Percentiles rank a stretch among this genome's conserved stretches.
phyloP scores from a whole-genome alignment of 2,888 invertebrate genomes.

The Limnephilus lunatus region DNA sequence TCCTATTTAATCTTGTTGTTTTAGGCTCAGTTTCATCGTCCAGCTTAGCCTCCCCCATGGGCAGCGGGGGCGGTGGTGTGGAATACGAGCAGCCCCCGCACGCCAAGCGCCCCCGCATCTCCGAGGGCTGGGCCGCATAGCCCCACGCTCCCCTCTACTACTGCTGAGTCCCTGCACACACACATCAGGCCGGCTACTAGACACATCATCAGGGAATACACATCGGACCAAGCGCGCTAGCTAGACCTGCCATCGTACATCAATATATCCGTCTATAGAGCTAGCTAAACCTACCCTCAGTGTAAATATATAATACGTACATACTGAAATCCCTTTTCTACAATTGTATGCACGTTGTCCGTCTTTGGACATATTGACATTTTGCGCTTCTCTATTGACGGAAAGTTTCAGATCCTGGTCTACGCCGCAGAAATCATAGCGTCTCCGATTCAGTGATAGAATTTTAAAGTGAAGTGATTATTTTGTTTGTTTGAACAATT shows the following conservation, averaged over 20 bases:
- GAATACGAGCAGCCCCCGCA: slow-evolving; percentile 78
- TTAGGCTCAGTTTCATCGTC: slow-evolving; percentile 90
- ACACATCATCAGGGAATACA: neutral
- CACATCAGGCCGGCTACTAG: neutral
- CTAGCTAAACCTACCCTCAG: neutral
- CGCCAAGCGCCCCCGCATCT: slow-evolving; percentile 91
- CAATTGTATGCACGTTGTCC: neutral
- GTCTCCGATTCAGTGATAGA: slow-evolving; percentile 9
- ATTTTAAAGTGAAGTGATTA: slow-evolving; percentile 31
- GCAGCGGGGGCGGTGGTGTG: slow-evolving; percentile 69
- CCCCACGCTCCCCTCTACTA: slow-evolving; percentile 72
- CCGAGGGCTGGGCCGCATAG: slow-evolving; percentile 95
- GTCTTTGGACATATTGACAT: neutral
- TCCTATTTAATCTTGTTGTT: slow-evolving; percentile 67
- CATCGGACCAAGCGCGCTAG: neutral
- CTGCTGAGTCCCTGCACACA: slow-evolving; percentile 71
- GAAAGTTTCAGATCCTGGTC: neutral
- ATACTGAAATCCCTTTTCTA: neutral
- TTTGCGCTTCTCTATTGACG: neutral
- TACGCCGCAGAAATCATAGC: neutral
- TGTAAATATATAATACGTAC: neutral
- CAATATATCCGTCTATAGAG: neutral
- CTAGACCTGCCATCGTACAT: neutral
- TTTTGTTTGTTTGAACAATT: slow-evolving; percentile 30
- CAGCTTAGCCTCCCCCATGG: slow-evolving; percentile 86